Evolutionary conservation across 1,140 invertebrate genomes (phyloP).

Genomic region (Pogonus chalceus): DNA sequence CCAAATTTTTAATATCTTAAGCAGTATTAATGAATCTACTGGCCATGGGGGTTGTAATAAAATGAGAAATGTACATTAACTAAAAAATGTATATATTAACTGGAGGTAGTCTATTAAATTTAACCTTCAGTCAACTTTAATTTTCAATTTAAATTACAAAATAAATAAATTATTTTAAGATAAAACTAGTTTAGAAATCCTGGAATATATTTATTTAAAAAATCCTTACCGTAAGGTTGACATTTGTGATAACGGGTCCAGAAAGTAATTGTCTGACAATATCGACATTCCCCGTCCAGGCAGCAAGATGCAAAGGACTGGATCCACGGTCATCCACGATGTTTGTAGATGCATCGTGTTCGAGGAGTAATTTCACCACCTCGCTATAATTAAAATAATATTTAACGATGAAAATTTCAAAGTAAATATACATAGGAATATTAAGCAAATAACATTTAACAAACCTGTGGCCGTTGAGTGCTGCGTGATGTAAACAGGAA

Average conservation of each 20-base stretch:
- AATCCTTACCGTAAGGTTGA: slow-evolving; percentile 64
- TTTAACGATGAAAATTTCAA: neutral
- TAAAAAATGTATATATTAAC: too few relatives aligned
- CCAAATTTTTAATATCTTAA: too few relatives aligned
- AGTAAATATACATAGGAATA: neutral
- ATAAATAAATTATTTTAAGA: too few relatives aligned
- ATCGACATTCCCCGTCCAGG: slow-evolving; percentile 79
- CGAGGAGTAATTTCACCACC: slow-evolving; percentile 74
- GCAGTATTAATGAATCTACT: too few relatives aligned
- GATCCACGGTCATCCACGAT: slow-evolving; percentile 75
- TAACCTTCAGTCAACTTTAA: too few relatives aligned
- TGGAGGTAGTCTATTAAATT: too few relatives aligned
- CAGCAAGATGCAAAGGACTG: slow-evolving; percentile 77
- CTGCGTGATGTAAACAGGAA: slow-evolving; percentile 88
- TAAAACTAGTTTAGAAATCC: too few relatives aligned
- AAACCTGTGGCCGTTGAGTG: slow-evolving; percentile 88
- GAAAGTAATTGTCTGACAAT: slow-evolving; percentile 70
- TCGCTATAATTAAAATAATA: slow-evolving; percentile 49
- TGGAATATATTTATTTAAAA: neutral
- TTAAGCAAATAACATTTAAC: slow-evolving; percentile 17
- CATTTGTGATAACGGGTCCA: slow-evolving; percentile 63
- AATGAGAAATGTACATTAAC: too few relatives aligned
- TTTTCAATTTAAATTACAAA: too few relatives aligned
- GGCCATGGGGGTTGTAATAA: too few relatives aligned
- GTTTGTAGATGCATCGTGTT: slow-evolving; percentile 83